Conservation (phyloP, 2,113 vertebrate species). For the Oncorhynchus gorbuscha region DNA sequence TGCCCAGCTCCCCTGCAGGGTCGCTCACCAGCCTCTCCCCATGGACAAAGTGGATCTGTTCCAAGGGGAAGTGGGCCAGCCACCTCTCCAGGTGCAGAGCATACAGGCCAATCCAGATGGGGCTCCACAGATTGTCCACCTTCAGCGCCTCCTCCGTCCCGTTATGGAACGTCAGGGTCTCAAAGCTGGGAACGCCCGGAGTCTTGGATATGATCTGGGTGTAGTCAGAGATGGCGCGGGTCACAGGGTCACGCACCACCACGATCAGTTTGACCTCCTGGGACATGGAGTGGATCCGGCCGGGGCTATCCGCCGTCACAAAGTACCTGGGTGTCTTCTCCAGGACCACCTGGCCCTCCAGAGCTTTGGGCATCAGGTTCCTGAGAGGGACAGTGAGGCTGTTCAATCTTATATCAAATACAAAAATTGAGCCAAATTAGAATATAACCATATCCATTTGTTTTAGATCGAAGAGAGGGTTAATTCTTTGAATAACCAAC, state of each 20-base stretch:
- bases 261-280: slow-evolving; percentile 84
- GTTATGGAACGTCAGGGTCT: slow-evolving; percentile 82
- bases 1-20: slow-evolving; percentile 81
- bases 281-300: slow-evolving; percentile 87
- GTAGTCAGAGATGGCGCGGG: slow-evolving; percentile 87
- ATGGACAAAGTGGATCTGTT: slow-evolving; percentile 83
- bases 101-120: slow-evolving; percentile 85
- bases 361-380: slow-evolving; percentile 86
- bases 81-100: slow-evolving; percentile 85
- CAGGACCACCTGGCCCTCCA: slow-evolving; percentile 85
- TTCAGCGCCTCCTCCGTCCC: slow-evolving; percentile 70
- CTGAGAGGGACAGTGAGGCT: slow-evolving; percentile 24
- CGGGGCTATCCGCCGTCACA: slow-evolving; percentile 83
- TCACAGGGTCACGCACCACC: slow-evolving; percentile 86
- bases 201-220: slow-evolving; percentile 84
- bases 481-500: no score
- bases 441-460: no score
- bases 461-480: no score
- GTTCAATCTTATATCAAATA: no score
- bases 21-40: slow-evolving; percentile 83
- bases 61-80: slow-evolving; percentile 83
- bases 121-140: slow-evolving; percentile 84
- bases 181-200: slow-evolving; percentile 60
- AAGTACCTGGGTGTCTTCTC: slow-evolving; percentile 86
- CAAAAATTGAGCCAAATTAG: no score